Conservation (phyloP, 2,797 vertebrate genomes). For the Bradypodion ventrale region DNA sequence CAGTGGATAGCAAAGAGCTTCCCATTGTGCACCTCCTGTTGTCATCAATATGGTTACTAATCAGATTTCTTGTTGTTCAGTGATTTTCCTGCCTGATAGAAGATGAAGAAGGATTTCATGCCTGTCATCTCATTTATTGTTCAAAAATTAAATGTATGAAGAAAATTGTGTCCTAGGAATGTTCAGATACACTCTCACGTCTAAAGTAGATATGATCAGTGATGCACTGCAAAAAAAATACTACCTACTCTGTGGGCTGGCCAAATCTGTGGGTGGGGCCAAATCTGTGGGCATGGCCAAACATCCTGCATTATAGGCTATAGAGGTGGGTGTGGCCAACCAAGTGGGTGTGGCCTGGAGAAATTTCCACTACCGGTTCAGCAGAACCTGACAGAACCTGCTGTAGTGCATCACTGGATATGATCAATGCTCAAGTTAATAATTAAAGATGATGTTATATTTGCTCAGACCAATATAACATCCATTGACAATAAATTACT, state of each 20-base stretch:
- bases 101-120: background rate
- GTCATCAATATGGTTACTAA: background rate
- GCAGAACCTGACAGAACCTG: too few relatives aligned
- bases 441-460: slow-evolving; percentile 13
- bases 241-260: too few relatives aligned
- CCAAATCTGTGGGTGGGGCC: too few relatives aligned
- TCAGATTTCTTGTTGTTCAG: background rate
- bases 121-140: background rate
- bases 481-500: slow-evolving; percentile 21
- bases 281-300: too few relatives aligned
- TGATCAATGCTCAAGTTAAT: background rate
- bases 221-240: too few relatives aligned
- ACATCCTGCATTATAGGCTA: too few relatives aligned
- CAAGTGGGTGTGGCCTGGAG: too few relatives aligned
- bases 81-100: background rate
- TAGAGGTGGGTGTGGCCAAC: too few relatives aligned
- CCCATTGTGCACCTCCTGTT: background rate
- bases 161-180: background rate
- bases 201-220: background rate
- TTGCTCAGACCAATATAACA: slow-evolving; percentile 21
- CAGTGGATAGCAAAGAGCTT: background rate
- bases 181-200: too few relatives aligned
- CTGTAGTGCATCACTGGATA: too few relatives aligned
- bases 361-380: too few relatives aligned
- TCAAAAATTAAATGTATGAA: slow-evolving; percentile 17